Conservation (phyloP, 1,140 invertebrate species). For the Zeugodacus cucurbitae region DNA sequence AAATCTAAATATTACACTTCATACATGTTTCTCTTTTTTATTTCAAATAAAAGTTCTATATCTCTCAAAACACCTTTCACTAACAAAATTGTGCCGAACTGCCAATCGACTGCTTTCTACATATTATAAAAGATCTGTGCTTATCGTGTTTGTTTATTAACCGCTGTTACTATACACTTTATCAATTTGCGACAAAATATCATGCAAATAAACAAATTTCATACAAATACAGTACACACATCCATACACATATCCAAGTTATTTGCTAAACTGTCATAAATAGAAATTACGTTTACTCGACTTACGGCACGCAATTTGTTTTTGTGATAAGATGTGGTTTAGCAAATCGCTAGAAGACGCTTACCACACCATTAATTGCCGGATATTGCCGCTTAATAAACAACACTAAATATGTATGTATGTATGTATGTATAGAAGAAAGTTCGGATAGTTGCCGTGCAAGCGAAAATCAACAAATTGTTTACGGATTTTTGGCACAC, state of each 20-base stretch:
- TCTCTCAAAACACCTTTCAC: too few species aligned
- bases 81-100: too few species aligned
- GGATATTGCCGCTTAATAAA: background rate
- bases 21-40: too few species aligned
- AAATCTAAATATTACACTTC: too few species aligned
- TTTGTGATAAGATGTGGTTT: background rate
- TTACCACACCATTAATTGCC: background rate
- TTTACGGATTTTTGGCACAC: background rate
- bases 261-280: background rate
- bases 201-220: background rate
- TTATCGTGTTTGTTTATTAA: too few species aligned
- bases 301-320: background rate
- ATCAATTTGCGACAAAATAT: background rate
- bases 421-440: background rate
- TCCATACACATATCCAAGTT: too few species aligned
- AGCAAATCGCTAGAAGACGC: background rate
- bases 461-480: background rate
- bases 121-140: too few species aligned
- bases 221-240: background rate
- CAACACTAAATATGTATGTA: background rate
- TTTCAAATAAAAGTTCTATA: too few species aligned
- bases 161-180: background rate
- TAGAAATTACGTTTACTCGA: background rate
- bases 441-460: background rate
- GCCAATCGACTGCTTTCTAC: too few species aligned